phyloP scores from a whole-genome alignment of 2,888 invertebrate species.

The Keiferia lycopersicella region DNA sequence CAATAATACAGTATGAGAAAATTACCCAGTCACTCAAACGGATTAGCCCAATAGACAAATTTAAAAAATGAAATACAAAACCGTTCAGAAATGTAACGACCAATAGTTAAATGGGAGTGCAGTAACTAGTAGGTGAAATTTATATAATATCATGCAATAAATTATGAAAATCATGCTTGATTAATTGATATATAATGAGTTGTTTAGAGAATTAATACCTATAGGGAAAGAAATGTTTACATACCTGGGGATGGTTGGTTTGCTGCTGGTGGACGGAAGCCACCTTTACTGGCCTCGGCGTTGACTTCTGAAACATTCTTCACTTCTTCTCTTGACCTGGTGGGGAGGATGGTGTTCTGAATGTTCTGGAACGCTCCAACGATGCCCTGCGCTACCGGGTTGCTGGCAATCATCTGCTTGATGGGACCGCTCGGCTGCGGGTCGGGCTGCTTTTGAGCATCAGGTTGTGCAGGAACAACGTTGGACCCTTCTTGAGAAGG shows the following conservation, averaged over 20 bases:
- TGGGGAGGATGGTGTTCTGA: constrained; percentile 48
- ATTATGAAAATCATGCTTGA: too few relatives aligned
- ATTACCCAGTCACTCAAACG: too few relatives aligned
- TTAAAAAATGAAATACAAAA: too few relatives aligned
- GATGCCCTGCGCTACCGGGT: constrained; percentile 52
- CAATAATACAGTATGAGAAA: background rate
- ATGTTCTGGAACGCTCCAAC: constrained; percentile 52
- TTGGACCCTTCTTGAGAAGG: constrained; percentile 35
- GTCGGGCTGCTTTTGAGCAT: constrained; percentile 26
- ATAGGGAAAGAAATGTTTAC: too few relatives aligned
- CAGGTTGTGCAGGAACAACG: constrained; percentile 31
- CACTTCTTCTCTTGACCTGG: constrained; percentile 51
- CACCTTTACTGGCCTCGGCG: constrained; percentile 36
- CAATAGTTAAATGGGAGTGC: too few relatives aligned
- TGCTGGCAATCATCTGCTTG: constrained; percentile 49
- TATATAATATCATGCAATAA: too few relatives aligned
- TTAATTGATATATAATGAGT: too few relatives aligned
- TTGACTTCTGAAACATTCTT: constrained; percentile 35
- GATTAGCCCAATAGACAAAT: too few relatives aligned
- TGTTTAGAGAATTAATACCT: too few relatives aligned
- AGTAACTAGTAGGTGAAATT: too few relatives aligned
- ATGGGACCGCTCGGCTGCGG: constrained; percentile 42
- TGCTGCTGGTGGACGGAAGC: constrained; percentile 27
- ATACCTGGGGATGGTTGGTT: constrained; percentile 31
- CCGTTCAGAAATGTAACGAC: too few relatives aligned